A percentile compares a stretch with the other conserved stretches of the same genome.
Conservation (phyloP, 1,140 invertebrate genomes). For the Alviniconcha marisindica region DNA sequence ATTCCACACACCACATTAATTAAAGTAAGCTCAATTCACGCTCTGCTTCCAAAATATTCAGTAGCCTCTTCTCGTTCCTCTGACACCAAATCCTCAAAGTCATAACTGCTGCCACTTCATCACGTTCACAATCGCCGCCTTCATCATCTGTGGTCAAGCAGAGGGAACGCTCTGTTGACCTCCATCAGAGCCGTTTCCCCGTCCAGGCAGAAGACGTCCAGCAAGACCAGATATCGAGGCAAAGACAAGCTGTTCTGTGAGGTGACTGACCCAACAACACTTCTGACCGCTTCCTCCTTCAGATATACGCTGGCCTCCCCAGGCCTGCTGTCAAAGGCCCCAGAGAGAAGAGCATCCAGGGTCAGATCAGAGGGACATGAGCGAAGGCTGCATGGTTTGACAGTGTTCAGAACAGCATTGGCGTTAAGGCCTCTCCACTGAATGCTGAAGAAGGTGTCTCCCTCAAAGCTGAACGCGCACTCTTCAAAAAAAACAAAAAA, state of each 20-base stretch:
- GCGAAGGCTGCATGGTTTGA: background rate
- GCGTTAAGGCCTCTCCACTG: conserved; percentile 32
- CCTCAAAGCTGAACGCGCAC: background rate
- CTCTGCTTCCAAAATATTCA: too few relatives aligned
- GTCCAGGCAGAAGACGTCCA: conserved; percentile 23
- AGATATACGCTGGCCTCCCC: background rate
- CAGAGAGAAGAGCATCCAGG: background rate
- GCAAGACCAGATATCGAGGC: background rate
- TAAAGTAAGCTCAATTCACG: too few relatives aligned
- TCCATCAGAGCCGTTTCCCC: conserved; percentile 14
- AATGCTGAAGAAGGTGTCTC: background rate
- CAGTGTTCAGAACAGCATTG: conserved; percentile 12
- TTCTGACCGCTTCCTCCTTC: background rate
- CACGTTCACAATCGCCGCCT: too few relatives aligned
- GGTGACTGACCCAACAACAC: background rate
- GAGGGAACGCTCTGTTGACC: conserved; percentile 25
- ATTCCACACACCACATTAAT: conserved; percentile 36
- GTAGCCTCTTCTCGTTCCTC: background rate
- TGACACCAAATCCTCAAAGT: background rate
- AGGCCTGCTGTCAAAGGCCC: background rate
- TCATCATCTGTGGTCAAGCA: background rate
- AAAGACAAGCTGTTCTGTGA: background rate
- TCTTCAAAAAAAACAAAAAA: background rate
- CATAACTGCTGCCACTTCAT: too few relatives aligned
- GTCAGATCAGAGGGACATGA: background rate